Conservation (phyloP, 1,140 invertebrate species). For the Bathynomus jamesi region DNA sequence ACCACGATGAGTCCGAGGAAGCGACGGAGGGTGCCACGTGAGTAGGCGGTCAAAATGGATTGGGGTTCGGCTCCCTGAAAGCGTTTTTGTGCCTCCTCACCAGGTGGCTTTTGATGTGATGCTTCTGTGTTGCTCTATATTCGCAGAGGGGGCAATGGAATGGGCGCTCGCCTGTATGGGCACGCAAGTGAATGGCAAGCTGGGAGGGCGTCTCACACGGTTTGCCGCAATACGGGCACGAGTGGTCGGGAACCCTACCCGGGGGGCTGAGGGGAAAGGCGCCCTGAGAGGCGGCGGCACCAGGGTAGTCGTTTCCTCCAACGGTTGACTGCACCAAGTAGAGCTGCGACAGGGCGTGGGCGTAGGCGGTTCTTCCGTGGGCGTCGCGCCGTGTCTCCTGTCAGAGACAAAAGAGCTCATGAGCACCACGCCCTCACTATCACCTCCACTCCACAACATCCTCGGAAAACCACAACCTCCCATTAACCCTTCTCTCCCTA, state of each 20-base stretch:
- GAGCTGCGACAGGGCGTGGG: neutral
- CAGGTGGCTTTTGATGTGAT: slow-evolving; percentile 41
- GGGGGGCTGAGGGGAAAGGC: neutral
- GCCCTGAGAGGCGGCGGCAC: neutral
- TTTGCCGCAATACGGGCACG: neutral
- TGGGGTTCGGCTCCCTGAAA: neutral
- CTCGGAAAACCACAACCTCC: too few species aligned
- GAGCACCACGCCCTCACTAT: neutral
- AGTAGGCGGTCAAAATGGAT: too few species aligned
- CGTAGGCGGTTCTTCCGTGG: neutral
- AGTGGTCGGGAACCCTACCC: neutral
- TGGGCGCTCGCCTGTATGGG: slow-evolving; percentile 38
- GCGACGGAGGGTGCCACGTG: too few species aligned
- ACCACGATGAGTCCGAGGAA: too few species aligned
- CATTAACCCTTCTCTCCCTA: too few species aligned
- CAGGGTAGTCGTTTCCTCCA: neutral
- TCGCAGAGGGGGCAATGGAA: slow-evolving; percentile 32
- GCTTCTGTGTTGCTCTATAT: slow-evolving; percentile 17
- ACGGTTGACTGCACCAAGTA: neutral
- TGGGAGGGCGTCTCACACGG: neutral
- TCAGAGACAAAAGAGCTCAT: neutral
- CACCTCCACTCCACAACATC: too few species aligned
- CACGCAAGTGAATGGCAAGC: slow-evolving; percentile 34
- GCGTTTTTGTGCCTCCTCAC: neutral
- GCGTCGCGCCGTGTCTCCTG: neutral